Base-by-base conservation (phyloP, 53 echinoderm and acorn worm species). In the Echinarachnius parma region DNA sequence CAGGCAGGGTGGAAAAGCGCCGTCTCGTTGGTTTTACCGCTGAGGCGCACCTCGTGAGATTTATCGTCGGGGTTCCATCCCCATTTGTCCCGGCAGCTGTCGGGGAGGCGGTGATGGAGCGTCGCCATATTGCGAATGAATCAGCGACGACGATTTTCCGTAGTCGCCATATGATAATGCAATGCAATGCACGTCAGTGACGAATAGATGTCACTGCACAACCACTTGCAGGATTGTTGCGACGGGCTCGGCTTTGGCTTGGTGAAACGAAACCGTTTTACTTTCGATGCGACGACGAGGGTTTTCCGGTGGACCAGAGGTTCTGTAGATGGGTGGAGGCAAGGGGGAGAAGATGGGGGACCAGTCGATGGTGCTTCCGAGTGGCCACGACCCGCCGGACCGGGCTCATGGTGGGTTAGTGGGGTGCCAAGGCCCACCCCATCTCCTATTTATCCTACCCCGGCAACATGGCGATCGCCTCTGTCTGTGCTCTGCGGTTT, bases 1-100 rank as follows among this genome's bases (percentile, higher is more conserved):
- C 96, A 95, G 59, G 82, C 84, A 5, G 96, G 96, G 49, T 95
- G 96, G 64, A 95, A 95, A 23, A 84, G 59, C 4, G 84, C 85
- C 30, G 78, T 81, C 60, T 82, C 79, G 75, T 84, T 82, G 13
- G 61, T 25, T 5, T 24, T 26, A 2, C 90, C 96, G 16, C 60
- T 68, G 22, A 95, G 46, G 15, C 69, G 54, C 10, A 90, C 86
- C 50, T 95, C 96, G 29, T 87, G 87, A 4, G 96, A 95, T 58
- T 90, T 95, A 31, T 90, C 90, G 13, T 69, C 42, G 1, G 61
- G 31, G 65, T 87, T 90, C 96, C 96, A 95, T 9, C 87, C 80
- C 96, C 96, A 95, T 46, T 59, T 75, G 46, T 95, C 90, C 32
- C 82, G 57, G 62, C 96, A 95, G 60, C 90, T 84, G 24, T 90